Conservation (phyloP, 2,113 vertebrate genomes). For the Gallinago undulata region DNA sequence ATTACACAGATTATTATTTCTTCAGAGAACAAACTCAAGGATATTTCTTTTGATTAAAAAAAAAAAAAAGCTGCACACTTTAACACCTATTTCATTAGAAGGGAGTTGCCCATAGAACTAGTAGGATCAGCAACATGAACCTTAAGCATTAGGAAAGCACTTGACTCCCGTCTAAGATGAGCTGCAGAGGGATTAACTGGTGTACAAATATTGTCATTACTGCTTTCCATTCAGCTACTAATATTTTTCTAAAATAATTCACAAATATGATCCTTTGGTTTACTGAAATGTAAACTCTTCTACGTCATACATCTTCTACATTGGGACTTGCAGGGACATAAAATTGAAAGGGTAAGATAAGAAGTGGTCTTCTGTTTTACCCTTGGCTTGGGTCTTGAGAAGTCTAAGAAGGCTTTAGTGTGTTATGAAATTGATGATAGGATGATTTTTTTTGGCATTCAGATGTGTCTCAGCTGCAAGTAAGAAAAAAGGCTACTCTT, state of each 20-base stretch:
- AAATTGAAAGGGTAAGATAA: not conserved
- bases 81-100: not conserved
- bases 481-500: not conserved
- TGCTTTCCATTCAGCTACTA: not conserved
- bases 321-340: not conserved
- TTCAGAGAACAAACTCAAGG: not conserved
- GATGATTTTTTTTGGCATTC: not conserved
- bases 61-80: not conserved
- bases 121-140: not conserved
- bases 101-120: not conserved
- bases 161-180: not conserved
- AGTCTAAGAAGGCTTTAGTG: not conserved
- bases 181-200: not conserved
- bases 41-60: slow-evolving; percentile 35
- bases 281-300: not conserved
- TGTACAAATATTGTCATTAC: not conserved
- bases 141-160: not conserved
- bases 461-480: not conserved
- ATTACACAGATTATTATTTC: slow-evolving; percentile 32
- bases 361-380: not conserved
- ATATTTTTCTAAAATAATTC: not conserved
- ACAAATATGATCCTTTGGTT: not conserved
- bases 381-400: too few relatives aligned
- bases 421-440: not conserved
- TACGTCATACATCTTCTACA: not conserved